phyloP scores from a whole-genome alignment of 2,113 vertebrate species.

The Eudyptes chrysolophus region DNA sequence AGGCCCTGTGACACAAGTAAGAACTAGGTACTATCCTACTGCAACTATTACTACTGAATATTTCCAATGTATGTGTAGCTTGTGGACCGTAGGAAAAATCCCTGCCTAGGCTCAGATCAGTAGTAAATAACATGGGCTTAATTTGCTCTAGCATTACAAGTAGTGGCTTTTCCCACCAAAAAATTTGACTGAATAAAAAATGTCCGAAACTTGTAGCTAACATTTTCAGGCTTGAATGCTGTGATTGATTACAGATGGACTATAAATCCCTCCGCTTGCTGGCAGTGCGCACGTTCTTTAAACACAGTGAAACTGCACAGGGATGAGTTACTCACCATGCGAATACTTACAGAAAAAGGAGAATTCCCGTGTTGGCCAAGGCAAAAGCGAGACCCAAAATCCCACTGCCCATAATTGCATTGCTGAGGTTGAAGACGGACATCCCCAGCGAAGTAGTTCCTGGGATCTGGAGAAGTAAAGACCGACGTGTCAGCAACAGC shows the following conservation, averaged over 20 bases:
- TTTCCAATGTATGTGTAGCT: background rate
- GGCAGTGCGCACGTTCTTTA: background rate
- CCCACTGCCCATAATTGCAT: slow-evolving; percentile 84
- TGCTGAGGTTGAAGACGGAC: slow-evolving; percentile 83
- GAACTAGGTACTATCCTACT: background rate
- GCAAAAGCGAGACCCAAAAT: slow-evolving; percentile 82
- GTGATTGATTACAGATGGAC: background rate
- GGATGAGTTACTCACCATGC: background rate
- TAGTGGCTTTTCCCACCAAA: fast-evolving
- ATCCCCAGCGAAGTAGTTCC: slow-evolving; percentile 79
- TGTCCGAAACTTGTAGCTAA: background rate
- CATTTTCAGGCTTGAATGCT: background rate
- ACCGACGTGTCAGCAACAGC: background rate
- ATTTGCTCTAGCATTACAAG: background rate
- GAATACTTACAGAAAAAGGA: slow-evolving; percentile 81
- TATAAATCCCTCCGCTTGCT: background rate
- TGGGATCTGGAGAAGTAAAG: slow-evolving; percentile 70
- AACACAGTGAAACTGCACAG: background rate
- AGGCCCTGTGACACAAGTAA: background rate
- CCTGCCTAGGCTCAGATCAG: background rate
- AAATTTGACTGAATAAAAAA: background rate
- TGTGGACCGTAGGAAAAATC: background rate
- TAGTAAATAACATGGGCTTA: background rate
- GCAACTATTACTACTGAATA: background rate
- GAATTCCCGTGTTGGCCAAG: slow-evolving; percentile 81